Percentiles rank a stretch among this genome's conserved stretches.
Evolutionary conservation across 2,888 invertebrate species (phyloP).

Genomic region (Eledone cirrhosa): DNA sequence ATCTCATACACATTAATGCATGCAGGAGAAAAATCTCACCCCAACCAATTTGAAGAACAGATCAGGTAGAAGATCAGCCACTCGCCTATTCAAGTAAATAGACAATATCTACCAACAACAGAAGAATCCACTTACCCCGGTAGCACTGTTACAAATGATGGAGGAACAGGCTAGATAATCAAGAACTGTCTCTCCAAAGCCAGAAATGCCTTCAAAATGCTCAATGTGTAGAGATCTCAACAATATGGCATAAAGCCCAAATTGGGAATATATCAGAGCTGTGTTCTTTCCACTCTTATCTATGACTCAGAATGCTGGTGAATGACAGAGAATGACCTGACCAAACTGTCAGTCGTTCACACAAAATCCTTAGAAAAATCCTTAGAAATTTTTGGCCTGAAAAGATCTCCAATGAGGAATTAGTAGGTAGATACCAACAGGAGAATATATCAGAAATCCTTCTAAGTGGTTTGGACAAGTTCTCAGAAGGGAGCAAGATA

Average conservation of each 20-base stretch:
- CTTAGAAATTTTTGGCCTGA: too few species aligned
- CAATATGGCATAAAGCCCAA: background rate
- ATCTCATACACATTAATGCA: background rate
- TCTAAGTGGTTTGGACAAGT: background rate
- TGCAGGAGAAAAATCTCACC: background rate
- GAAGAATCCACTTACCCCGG: background rate
- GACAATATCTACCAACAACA: too few species aligned
- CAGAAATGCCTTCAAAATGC: too few species aligned
- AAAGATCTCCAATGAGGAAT: too few species aligned
- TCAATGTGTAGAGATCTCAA: background rate
- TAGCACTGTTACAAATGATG: background rate
- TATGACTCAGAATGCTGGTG: background rate
- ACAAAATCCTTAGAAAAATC: background rate
- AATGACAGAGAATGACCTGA: background rate
- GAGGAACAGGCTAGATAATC: background rate
- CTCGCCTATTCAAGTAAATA: too few species aligned
- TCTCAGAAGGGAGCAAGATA: background rate
- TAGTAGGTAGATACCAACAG: too few species aligned
- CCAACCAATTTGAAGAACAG: background rate
- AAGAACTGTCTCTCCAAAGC: background rate
- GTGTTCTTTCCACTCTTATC: too few species aligned
- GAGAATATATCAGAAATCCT: too few species aligned
- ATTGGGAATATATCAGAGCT: background rate
- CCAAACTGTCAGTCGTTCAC: background rate
- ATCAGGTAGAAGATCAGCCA: too few species aligned